Evolutionary conservation across 2,113 vertebrate genomes (phyloP).

Genomic region (Ammospiza caudacuta): DNA sequence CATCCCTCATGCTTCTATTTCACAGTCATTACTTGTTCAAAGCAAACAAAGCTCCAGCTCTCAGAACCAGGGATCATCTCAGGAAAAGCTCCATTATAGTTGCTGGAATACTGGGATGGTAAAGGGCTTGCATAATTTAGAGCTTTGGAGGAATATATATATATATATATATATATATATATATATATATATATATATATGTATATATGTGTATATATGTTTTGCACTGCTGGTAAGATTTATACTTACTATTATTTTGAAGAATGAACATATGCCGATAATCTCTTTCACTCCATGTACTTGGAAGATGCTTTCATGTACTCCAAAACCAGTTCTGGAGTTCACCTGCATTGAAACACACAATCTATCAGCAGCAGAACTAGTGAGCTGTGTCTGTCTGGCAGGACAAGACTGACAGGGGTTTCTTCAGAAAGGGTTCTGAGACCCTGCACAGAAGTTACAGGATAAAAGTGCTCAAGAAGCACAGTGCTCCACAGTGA

Average conservation of each 20-base stretch:
- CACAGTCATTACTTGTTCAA: not conserved
- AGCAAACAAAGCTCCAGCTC: not conserved
- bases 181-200: too few relatives aligned
- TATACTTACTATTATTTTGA: not conserved
- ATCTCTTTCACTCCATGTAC: not conserved
- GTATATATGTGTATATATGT: accelerated
- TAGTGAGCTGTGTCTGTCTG: not conserved
- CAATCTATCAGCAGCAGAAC: not conserved
- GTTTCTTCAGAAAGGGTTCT: not conserved
- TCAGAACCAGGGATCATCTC: not conserved
- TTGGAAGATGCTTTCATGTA: constrained; percentile 22
- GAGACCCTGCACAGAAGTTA: not conserved
- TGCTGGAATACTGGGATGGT: not conserved
- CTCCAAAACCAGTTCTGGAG: constrained; percentile 18
- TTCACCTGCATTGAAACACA: constrained; percentile 21
- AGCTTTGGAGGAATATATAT: not conserved
- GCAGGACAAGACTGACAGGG: not conserved
- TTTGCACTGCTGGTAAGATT: not conserved
- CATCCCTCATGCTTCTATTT: not conserved
- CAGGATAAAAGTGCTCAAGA: not conserved
- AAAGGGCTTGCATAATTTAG: not conserved
- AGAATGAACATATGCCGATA: accelerated
- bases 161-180: too few relatives aligned
- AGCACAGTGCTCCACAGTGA: not conserved
- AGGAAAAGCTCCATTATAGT: not conserved